Conservation (phyloP, 2,888 invertebrate species). For the Polyploca ridens region DNA sequence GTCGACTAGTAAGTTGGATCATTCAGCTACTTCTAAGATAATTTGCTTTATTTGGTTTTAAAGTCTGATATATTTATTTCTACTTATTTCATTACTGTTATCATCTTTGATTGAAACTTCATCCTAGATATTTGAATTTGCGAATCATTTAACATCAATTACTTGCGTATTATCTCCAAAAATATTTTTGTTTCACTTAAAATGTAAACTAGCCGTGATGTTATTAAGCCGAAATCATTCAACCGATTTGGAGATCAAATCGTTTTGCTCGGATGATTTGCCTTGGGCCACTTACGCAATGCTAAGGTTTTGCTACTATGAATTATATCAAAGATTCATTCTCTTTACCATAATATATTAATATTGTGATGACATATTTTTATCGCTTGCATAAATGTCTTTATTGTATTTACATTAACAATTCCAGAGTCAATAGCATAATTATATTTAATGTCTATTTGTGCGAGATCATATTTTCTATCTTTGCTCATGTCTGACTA, state of each 20-base stretch:
- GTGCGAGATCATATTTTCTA: not conserved
- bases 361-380: not conserved
- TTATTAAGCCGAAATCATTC: slow-evolving; percentile 30
- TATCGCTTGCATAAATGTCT: not conserved
- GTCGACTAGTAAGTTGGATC: too few species aligned
- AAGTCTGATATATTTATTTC: too few species aligned
- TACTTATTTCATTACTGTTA: too few species aligned
- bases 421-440: not conserved
- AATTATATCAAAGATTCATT: not conserved
- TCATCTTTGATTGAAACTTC: not conserved
- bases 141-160: not conserved
- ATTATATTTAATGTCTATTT: not conserved
- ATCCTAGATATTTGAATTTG: not conserved
- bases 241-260: slow-evolving; percentile 53
- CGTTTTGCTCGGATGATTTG: slow-evolving; percentile 53
- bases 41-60: too few species aligned
- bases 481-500: not conserved
- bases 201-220: slow-evolving; percentile 17
- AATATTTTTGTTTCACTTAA: not conserved
- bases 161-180: not conserved
- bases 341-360: not conserved
- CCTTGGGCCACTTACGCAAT: slow-evolving; percentile 73
- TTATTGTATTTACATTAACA: not conserved
- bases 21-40: too few species aligned
- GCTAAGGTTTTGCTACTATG: slow-evolving; percentile 38